Base-by-base conservation (phyloP, 2,113 vertebrate genomes). In the Ptychochromis oligacanthus region DNA sequence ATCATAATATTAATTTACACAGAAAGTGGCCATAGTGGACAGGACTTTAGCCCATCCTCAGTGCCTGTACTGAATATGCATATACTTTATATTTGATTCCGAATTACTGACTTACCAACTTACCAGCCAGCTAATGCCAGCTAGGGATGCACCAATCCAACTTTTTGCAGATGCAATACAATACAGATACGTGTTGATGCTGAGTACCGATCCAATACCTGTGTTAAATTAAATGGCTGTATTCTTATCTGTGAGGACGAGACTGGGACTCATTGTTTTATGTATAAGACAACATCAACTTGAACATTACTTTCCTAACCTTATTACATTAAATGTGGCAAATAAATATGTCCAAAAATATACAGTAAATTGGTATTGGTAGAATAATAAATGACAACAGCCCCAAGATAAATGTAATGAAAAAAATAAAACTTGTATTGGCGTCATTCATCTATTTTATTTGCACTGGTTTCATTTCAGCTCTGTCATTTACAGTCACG, bases 1-100 rank as follows among this genome's bases (percentile, higher is more conserved):
- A 77, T 75, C 54, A 67, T 77, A 26, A 86, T 75, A 79, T n/a
- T n/a, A 17, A 59, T 13, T 60, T 14, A 58, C 14, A 28, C 34
- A 79, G 40, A 62, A 31, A 56, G 43, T 55, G 9, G 8, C 75
- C 10, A 13, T 18, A 43, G 46, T 6, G 22, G 34, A 40, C 31
- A 56, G 17, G 12, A n/a, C 28, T 80, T 58, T 80, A 40, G 7
- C 26, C 70, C 26, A 67, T 28, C 67, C 67, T 52, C 67, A 34
- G 26, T 31, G 6, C 52, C 52, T 72, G 46, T n/a, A 34, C 67
- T 34, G 31, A 72, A 54, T 4, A 0, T 34, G 4, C 67, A 54
- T 13, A 54, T 54, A 34, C 26, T 72, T 54, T 72, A n/a, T 54
- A 34, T 72, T 52, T 54, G 26, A 49, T 67, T 22, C 46, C 64